A percentile compares a stretch with the other conserved stretches of the same genome.
Conservation (phyloP, 2,113 vertebrate genomes). For the Halichoeres trimaculatus region DNA sequence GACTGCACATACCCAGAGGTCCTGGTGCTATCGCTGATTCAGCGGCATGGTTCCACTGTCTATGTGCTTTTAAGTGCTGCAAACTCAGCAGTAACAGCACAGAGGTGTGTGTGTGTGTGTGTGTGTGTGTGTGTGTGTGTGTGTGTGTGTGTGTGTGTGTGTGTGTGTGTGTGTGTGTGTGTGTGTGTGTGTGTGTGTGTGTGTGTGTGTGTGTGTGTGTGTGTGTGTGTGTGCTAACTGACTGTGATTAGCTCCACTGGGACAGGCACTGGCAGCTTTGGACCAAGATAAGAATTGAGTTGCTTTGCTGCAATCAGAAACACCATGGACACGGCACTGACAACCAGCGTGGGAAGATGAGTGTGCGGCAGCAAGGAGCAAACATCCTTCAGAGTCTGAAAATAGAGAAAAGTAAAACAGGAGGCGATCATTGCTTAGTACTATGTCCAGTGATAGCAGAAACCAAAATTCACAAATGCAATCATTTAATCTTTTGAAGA, state of each 20-base stretch:
- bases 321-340: constrained; percentile 85
- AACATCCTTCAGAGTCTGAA: constrained; percentile 88
- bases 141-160: constrained; percentile 39
- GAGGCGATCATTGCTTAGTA: not conserved
- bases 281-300: constrained; percentile 84
- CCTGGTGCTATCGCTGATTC: constrained; percentile 56
- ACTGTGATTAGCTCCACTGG: constrained; percentile 95
- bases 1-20: constrained; percentile 48
- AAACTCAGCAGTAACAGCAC: constrained; percentile 52
- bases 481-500: not conserved
- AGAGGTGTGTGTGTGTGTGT: constrained; percentile 39
- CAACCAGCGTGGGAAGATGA: constrained; percentile 86
- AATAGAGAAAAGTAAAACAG: constrained; percentile 12
- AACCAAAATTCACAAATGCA: too few species aligned
- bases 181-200: constrained; percentile 39
- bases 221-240: constrained; percentile 52
- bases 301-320: constrained; percentile 88
- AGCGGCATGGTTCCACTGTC: constrained; percentile 53
- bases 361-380: constrained; percentile 85
- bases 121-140: constrained; percentile 36
- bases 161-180: constrained; percentile 44
- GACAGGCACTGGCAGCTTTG: constrained; percentile 88
- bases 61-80: constrained; percentile 45
- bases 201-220: constrained; percentile 39
- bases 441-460: too few species aligned